Evolutionary conservation across 2,113 vertebrate species (phyloP).

Genomic region (Haliaeetus leucogaster): DNA sequence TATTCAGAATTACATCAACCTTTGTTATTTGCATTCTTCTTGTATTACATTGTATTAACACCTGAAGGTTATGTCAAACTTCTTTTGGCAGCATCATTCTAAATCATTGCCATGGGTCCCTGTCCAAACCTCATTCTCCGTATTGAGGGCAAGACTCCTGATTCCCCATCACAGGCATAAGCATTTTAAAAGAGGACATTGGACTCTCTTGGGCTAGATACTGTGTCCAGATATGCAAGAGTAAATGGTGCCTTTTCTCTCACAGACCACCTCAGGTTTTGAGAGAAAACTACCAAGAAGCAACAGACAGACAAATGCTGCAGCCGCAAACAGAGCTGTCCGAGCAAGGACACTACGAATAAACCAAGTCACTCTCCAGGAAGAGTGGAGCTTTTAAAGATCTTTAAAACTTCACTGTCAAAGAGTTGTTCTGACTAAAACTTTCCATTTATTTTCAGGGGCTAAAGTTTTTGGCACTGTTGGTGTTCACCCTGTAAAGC

Average conservation of each 20-base stretch:
- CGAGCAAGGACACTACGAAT: not conserved
- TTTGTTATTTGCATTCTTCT: not conserved
- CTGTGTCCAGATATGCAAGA: rapidly evolving
- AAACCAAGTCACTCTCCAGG: not conserved
- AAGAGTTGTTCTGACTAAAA: not conserved
- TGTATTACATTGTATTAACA: not conserved
- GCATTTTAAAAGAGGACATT: not conserved
- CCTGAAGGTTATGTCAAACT: not conserved
- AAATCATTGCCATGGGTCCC: not conserved
- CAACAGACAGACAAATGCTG: not conserved
- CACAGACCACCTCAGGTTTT: not conserved
- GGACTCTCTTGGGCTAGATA: not conserved
- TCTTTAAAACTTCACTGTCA: not conserved
- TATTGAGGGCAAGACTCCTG: not conserved
- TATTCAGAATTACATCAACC: not conserved
- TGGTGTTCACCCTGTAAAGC: not conserved
- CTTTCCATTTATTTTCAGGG: not conserved
- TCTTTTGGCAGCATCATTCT: not conserved
- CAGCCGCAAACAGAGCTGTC: not conserved
- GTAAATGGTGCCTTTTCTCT: not conserved
- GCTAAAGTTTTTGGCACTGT: not conserved
- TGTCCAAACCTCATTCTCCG: not conserved
- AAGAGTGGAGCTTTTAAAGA: not conserved
- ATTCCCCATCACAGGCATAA: not conserved
- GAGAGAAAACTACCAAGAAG: not conserved